Percentiles rank a stretch among this genome's conserved stretches.
phyloP scores from a whole-genome alignment of 2,113 vertebrate genomes.

The Brachypodius melanocephalos region DNA sequence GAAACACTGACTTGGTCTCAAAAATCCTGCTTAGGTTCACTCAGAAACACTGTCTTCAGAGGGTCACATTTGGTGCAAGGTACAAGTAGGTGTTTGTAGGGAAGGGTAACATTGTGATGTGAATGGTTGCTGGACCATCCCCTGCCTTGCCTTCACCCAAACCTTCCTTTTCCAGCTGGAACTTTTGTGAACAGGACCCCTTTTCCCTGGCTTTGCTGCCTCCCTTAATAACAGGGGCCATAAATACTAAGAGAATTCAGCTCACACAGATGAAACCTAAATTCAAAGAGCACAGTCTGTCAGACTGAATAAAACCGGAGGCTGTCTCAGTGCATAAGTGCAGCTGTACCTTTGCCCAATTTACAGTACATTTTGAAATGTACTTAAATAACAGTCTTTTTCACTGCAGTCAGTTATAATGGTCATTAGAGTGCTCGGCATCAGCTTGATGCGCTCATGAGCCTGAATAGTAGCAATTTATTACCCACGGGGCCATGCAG shows the following conservation, averaged over 20 bases:
- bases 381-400: slow-evolving; percentile 49
- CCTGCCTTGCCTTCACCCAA: neutral
- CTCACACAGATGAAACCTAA: slow-evolving; percentile 28
- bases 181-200: neutral
- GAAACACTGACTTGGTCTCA: neutral
- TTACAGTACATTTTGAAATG: slow-evolving; percentile 57
- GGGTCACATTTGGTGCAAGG: rapidly evolving
- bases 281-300: slow-evolving; percentile 43
- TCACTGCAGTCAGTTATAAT: slow-evolving; percentile 40
- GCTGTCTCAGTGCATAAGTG: slow-evolving; percentile 8
- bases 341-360: slow-evolving; percentile 51
- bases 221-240: neutral
- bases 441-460: slow-evolving; percentile 41
- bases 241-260: slow-evolving; percentile 7
- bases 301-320: slow-evolving; percentile 22
- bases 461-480: slow-evolving; percentile 56
- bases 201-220: neutral
- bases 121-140: neutral
- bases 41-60: neutral
- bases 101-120: neutral
- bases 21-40: neutral
- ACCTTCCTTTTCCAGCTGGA: neutral
- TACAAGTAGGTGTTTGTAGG: neutral
- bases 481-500: slow-evolving; percentile 40
- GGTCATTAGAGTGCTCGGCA: slow-evolving; percentile 54